Conservation (phyloP, 2,113 vertebrate genomes). For the Tiliqua scincoides region DNA sequence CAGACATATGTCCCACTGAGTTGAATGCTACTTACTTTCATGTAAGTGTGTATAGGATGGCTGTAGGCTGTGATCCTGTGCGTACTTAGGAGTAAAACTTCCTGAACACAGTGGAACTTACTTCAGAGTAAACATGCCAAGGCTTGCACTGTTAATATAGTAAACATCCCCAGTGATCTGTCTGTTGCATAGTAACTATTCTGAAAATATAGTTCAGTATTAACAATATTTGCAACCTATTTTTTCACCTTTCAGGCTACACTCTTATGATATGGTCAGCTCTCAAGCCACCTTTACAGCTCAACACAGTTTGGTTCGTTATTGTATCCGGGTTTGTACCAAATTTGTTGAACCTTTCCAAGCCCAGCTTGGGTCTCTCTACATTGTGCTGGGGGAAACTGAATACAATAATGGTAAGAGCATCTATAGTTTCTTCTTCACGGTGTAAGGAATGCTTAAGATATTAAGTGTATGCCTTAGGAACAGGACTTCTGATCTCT, state of each 20-base stretch:
- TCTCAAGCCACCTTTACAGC: slow-evolving; percentile 80
- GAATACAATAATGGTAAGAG: slow-evolving; percentile 82
- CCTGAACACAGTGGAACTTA: background rate
- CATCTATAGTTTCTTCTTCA: accelerated
- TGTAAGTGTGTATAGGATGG: background rate
- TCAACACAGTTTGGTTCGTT: slow-evolving; percentile 77
- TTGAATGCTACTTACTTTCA: no score
- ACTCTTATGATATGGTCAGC: slow-evolving; percentile 76
- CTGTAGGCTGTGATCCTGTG: background rate
- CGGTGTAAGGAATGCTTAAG: background rate
- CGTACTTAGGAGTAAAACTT: background rate
- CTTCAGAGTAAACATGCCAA: background rate
- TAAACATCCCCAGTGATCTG: background rate
- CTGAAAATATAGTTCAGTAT: background rate
- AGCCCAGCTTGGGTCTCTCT: slow-evolving; percentile 84
- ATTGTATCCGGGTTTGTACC: slow-evolving; percentile 80
- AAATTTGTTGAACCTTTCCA: slow-evolving; percentile 90
- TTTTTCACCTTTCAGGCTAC: slow-evolving; percentile 73
- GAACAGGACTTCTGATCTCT: background rate
- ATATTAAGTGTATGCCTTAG: background rate
- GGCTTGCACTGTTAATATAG: background rate
- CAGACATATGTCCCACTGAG: no score
- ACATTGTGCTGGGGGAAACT: slow-evolving; percentile 87
- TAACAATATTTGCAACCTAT: background rate
- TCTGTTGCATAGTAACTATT: background rate